Evolutionary conservation across 2,888 invertebrate species (phyloP).

Genomic region (Drosophila macrospina): DNA sequence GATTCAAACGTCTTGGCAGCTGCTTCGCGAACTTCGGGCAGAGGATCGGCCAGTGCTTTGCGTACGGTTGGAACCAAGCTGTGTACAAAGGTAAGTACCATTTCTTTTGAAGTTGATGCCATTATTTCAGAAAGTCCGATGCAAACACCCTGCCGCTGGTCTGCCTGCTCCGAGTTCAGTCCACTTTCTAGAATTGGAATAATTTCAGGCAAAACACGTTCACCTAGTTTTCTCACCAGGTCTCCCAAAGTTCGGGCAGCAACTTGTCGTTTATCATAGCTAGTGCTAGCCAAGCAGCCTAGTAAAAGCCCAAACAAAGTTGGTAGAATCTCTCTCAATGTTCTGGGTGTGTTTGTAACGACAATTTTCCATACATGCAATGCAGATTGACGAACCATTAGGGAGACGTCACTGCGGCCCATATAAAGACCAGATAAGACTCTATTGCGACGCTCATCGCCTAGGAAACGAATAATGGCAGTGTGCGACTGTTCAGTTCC

Average conservation of each 20-base stretch:
- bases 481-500: constrained; percentile 98
- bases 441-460: constrained; percentile 94
- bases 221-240: constrained; percentile 98
- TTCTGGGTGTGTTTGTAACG: constrained; percentile 98
- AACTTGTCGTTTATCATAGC: constrained; percentile 98
- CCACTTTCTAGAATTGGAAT: constrained; percentile 98
- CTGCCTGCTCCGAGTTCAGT: constrained; percentile 94
- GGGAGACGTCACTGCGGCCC: constrained; percentile 98
- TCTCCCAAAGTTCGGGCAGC: constrained; percentile 98
- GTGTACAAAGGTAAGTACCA: constrained; percentile 95
- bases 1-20: constrained; percentile 99
- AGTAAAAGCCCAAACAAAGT: constrained; percentile 96
- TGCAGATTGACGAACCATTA: constrained; percentile 98
- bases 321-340: constrained; percentile 97
- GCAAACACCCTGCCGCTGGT: constrained; percentile 99
- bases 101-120: constrained; percentile 97
- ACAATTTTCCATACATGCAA: constrained; percentile 99
- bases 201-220: constrained; percentile 98
- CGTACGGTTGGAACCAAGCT: constrained; percentile 97
- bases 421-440: constrained; percentile 98
- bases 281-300: constrained; percentile 97
- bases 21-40: constrained; percentile 96
- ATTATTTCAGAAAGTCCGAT: constrained; percentile 99
- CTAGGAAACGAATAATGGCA: constrained; percentile 95
- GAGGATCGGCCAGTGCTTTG: constrained; percentile 96